A percentile compares a stretch with the other conserved stretches of the same genome.
Evolutionary conservation across 2,888 invertebrate species (phyloP).

Genomic region (Agonum fuliginosum): DNA sequence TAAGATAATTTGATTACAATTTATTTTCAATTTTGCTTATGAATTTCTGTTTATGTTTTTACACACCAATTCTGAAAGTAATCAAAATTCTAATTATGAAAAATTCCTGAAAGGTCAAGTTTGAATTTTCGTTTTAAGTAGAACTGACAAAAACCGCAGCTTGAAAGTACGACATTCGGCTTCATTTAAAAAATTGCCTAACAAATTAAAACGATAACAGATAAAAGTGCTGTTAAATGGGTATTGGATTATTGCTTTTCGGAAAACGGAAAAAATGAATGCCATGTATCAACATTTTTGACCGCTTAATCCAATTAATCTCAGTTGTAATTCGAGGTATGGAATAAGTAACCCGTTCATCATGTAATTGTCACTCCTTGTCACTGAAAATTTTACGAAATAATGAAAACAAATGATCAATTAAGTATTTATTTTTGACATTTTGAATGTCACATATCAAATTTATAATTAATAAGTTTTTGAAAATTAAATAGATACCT

Average conservation of each 20-base stretch:
- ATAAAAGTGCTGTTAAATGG: neutral
- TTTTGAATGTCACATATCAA: neutral
- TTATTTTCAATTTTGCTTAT: too few relatives aligned
- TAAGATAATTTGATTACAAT: too few relatives aligned
- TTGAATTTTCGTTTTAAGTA: too few relatives aligned
- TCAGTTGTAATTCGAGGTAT: neutral
- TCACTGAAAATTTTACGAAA: too few relatives aligned
- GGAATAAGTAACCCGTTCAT: neutral
- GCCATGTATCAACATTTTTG: neutral
- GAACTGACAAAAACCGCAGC: too few relatives aligned
- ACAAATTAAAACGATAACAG: slow-evolving; percentile 9
- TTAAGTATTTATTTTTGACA: neutral
- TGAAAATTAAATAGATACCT: neutral
- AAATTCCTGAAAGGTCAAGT: too few relatives aligned
- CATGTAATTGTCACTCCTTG: neutral
- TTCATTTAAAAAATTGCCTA: neutral
- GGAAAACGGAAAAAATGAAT: neutral
- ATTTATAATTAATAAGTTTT: neutral
- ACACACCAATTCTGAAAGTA: too few relatives aligned
- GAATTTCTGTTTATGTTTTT: too few relatives aligned
- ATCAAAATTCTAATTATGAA: too few relatives aligned
- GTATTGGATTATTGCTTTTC: slow-evolving; percentile 3
- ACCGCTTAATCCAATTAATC: neutral
- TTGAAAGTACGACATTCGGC: neutral
- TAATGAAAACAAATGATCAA: neutral